phyloP scores from a whole-genome alignment of 2,888 invertebrate genomes.

The Aromia moschata region DNA sequence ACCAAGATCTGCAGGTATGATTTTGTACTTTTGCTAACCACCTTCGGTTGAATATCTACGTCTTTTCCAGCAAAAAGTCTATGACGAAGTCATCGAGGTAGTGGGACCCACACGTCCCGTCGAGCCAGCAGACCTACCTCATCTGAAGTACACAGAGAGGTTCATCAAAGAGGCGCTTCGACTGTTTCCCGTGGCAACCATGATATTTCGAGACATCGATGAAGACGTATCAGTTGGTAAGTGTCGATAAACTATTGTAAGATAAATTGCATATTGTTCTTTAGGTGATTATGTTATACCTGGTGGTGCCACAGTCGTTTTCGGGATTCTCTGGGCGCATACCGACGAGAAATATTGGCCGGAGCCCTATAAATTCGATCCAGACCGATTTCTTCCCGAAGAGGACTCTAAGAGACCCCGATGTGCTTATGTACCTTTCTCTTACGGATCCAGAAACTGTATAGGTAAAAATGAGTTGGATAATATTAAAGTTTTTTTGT shows the following conservation, averaged over 20 bases:
- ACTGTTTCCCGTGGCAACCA: conserved; percentile 43
- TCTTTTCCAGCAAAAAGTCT: conserved; percentile 41
- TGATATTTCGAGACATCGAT: conserved; percentile 28
- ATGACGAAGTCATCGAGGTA: conserved; percentile 39
- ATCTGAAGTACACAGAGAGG: conserved; percentile 44
- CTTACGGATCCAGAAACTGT: conserved; percentile 65
- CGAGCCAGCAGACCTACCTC: conserved; percentile 34
- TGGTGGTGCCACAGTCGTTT: conserved; percentile 57
- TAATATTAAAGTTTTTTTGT: background rate
- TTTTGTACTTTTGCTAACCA: background rate
- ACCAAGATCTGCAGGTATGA: conserved; percentile 34
- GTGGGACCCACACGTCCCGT: conserved; percentile 32
- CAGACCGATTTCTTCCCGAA: conserved; percentile 69
- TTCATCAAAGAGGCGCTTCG: conserved; percentile 47
- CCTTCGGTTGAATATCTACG: background rate
- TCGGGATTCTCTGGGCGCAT: conserved; percentile 63
- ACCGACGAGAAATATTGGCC: conserved; percentile 66
- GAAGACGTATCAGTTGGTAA: conserved; percentile 41
- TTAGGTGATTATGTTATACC: conserved; percentile 46
- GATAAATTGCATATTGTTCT: background rate
- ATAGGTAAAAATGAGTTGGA: conserved; percentile 60
- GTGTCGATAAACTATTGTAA: background rate
- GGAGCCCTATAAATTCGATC: conserved; percentile 68
- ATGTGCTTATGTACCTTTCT: conserved; percentile 65
- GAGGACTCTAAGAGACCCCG: conserved; percentile 61